Conservation (phyloP, 2,113 vertebrate species). For the Eulacestoma nigropectus region DNA sequence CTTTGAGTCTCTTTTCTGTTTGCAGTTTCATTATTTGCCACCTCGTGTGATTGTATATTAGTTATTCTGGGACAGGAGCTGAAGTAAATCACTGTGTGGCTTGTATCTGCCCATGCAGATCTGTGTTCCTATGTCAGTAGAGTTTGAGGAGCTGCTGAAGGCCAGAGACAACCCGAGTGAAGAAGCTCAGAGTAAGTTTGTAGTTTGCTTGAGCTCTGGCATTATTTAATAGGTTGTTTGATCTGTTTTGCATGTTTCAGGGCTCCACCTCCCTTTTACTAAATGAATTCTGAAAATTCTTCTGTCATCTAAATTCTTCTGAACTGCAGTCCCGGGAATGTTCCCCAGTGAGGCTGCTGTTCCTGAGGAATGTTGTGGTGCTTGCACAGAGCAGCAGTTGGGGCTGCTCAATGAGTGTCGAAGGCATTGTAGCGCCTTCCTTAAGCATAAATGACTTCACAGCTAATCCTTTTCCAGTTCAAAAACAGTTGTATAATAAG, state of each 20-base stretch:
- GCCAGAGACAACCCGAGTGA: constrained; percentile 93
- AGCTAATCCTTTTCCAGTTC: neutral
- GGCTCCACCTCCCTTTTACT: neutral
- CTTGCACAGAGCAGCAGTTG: neutral
- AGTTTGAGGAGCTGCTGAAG: constrained; percentile 96
- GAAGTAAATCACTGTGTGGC: neutral
- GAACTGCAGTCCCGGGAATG: neutral
- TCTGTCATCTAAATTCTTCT: neutral
- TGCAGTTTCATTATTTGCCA: neutral
- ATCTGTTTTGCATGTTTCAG: neutral
- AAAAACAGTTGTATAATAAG: neutral
- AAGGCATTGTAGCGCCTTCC: neutral
- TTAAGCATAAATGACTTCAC: neutral
- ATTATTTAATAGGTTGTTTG: neutral
- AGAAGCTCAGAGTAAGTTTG: constrained; percentile 90
- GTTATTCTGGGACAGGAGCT: neutral
- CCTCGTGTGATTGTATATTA: neutral
- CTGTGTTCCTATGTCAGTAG: constrained; percentile 95
- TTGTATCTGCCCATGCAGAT: constrained; percentile 72
- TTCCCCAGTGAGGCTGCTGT: neutral
- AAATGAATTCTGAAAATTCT: neutral
- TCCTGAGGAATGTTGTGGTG: neutral
- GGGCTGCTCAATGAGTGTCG: neutral
- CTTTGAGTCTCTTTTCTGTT: neutral
- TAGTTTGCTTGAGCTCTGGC: neutral